Evolutionary conservation across 2,113 vertebrate genomes (phyloP), one percentile per base, ranked within the genome.

Genomic region (Piaya cayana): DNA sequence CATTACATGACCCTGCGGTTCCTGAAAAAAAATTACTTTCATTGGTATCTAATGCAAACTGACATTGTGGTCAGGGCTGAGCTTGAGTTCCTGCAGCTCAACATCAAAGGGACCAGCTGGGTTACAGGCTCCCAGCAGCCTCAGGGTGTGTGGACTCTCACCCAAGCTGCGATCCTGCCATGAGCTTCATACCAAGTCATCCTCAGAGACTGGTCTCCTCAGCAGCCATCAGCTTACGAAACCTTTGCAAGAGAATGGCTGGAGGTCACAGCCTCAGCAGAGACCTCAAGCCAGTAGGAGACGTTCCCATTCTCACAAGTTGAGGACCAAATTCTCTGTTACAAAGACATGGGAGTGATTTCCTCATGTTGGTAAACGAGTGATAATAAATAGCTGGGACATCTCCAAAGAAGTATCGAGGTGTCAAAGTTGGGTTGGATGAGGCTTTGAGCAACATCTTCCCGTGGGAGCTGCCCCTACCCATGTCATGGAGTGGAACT

Each of bases 171-270:
- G 2, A 18, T 11, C 62, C 82, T 56, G 26, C 67, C 63, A 2
- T 0, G 2, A 39, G 45, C 25, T n/a, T 7, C 5, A 1, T 1
- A 14, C 9, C 30, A 30, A 34, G 19, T 49, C 62, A 32, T 22
- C 47, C 1, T 0, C 39, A 47, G 29, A 47, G 12, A 14, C 37
- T 16, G 45, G 23, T 47, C 32, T 4, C 42, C 76, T 36, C 65
- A n/a, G 58, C 56, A 71, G 20, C 50, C 69, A 8, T 4, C 12
- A 27, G 6, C 43, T 56, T 21, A 0, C 43, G 37, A 69, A 27
- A 69, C 1, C 1, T 10, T 56, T 58, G 6, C 79, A 70, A 62
- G 59, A 8, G 55, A 21, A 5, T 3, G 3, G 0, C 53, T 37
- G 50, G 21, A 42, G 45, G 26, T 49, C 20, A 6, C 2, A 2